Base-by-base conservation (phyloP, 37 sponge, comb jelly and placozoan genomes). In the Dysidea cf. avara region DNA sequence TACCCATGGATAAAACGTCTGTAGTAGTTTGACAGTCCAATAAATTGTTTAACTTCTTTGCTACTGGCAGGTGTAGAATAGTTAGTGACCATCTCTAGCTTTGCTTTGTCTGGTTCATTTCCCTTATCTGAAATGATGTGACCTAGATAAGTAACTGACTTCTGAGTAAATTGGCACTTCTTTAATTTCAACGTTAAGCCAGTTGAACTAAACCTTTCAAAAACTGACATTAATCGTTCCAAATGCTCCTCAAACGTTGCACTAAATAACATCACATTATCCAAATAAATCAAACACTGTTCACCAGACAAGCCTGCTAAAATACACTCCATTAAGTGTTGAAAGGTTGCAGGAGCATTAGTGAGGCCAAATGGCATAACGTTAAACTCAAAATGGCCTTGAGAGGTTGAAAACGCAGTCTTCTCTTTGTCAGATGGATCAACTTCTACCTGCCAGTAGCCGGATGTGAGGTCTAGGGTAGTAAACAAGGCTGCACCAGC, bases 261-360 rank as follows among this genome's bases (percentile, higher is more conserved):
- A 25, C 71, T 68, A 59, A 73, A 72, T 11, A 85, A 30, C 13
- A 85, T 48, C 26, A 55, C 26, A 28, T 26, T 28, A 5, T 6
- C 7, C 7, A 5, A 55, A 24, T 55, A 28, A 26, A 24, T 26
- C 22, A 55, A 28, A 55, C 26, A 24, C 56, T 5, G 56, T 28
- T 24, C 26, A 24, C 26, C 22, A 26, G 26, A 28, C 56, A 24
- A 9, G 26, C 5, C 26, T 55, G 26, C 26, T 55, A 55, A 55
- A 55, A 55, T 55, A 55, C 56, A 37, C 49, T 74, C 58, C 65
- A 81, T 81, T 66, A 81, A 33, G 25, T 79, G 26, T 57, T 85
- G 86, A 36, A 72, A 72, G 7, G 59, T 72, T 11, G 73, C 57
- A 34, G 85, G 85, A n/a, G n/a, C n/a, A n/a, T n/a, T n/a, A n/a